Conservation (phyloP, 2,797 vertebrate genomes). For the Microctenopoma steveboyesi region DNA sequence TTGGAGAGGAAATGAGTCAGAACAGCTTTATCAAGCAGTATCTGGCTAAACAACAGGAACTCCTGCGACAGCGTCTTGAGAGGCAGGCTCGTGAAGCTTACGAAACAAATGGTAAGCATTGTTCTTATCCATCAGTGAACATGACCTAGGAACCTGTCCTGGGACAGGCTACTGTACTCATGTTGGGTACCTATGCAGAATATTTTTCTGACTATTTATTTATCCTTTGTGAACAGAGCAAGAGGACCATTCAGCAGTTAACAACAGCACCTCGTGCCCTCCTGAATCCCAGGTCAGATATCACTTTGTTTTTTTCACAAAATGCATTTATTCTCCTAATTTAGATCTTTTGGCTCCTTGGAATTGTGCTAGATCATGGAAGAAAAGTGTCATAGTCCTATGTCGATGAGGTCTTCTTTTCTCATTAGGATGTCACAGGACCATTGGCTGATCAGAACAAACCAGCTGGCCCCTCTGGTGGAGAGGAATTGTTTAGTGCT, state of each 20-base stretch:
- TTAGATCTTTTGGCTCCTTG: neutral
- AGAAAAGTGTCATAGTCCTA: neutral
- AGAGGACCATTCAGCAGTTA: slow-evolving; percentile 79
- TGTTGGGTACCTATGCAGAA: neutral
- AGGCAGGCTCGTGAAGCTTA: slow-evolving; percentile 90
- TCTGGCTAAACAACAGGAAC: slow-evolving; percentile 93
- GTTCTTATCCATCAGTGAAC: neutral
- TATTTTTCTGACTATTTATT: slow-evolving; percentile 18
- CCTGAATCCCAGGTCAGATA: slow-evolving; percentile 78
- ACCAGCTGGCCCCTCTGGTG: slow-evolving; percentile 70
- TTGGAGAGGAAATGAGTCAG: slow-evolving; percentile 95
- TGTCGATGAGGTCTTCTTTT: slow-evolving; percentile 25
- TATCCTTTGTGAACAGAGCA: slow-evolving; percentile 72
- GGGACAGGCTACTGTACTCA: neutral
- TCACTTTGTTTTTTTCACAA: neutral
- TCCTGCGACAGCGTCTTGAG: slow-evolving; percentile 90
- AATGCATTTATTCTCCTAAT: neutral
- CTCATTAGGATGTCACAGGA: slow-evolving; percentile 73
- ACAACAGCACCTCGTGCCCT: slow-evolving; percentile 76
- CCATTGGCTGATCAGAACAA: slow-evolving; percentile 73
- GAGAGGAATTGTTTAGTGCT: slow-evolving; percentile 62
- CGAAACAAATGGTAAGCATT: slow-evolving; percentile 86
- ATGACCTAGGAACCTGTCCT: too few relatives aligned
- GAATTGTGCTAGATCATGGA: neutral
- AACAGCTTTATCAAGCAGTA: slow-evolving; percentile 97